Evolutionary conservation across 1,140 invertebrate genomes (phyloP).

Genomic region (Drosophila subpulchrella): DNA sequence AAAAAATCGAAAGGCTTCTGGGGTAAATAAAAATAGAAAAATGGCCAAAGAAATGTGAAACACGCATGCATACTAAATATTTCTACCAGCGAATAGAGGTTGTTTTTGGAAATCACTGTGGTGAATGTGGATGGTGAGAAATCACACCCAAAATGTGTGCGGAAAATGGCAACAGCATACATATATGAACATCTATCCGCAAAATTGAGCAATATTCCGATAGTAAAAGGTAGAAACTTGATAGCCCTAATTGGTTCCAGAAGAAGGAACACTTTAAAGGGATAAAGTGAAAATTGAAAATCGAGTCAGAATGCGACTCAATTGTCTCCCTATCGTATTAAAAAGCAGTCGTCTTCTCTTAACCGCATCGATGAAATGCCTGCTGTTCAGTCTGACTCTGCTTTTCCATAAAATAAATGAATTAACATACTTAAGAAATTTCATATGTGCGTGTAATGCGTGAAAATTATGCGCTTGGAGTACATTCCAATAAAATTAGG

Average conservation of each 20-base stretch:
- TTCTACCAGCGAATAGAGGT: slow-evolving; percentile 2
- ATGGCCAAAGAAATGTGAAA: slow-evolving; percentile 33
- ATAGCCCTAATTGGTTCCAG: not conserved
- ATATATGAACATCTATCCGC: not conserved
- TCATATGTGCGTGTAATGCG: slow-evolving; percentile 1
- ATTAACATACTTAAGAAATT: slow-evolving; percentile 10
- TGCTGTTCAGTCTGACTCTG: not conserved
- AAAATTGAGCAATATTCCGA: slow-evolving; percentile 5
- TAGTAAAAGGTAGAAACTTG: slow-evolving; percentile 2
- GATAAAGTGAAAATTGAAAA: not conserved
- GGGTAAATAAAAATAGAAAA: slow-evolving; percentile 15
- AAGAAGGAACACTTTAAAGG: too few species aligned
- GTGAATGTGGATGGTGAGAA: not conserved
- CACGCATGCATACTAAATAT: slow-evolving; percentile 56
- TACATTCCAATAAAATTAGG: slow-evolving; percentile 3
- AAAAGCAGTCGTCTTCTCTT: not conserved
- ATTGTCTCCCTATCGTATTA: not conserved
- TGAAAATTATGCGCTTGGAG: slow-evolving; percentile 5
- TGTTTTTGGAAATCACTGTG: slow-evolving; percentile 3
- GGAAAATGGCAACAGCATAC: not conserved
- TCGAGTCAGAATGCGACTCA: not conserved
- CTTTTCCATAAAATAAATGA: slow-evolving; percentile 1
- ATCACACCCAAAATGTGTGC: slow-evolving; percentile 1
- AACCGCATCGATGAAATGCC: slow-evolving; percentile 1
- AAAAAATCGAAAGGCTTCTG: slow-evolving; percentile 14